A percentile compares a stretch with the other conserved stretches of the same genome.
phyloP scores from a whole-genome alignment of 2,113 vertebrate genomes.

The Nettapus auritus region DNA sequence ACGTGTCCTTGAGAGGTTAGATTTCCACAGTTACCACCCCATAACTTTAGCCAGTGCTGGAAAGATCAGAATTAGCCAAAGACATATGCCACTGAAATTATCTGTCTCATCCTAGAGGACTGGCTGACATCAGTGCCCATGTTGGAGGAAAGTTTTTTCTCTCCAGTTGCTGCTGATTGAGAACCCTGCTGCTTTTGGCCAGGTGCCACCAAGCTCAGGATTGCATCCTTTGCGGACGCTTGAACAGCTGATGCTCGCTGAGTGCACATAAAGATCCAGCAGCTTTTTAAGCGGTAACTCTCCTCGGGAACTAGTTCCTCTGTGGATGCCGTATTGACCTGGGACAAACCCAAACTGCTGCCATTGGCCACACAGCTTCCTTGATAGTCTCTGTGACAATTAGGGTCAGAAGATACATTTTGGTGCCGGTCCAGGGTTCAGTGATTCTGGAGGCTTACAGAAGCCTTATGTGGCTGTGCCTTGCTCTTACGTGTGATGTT shows the following conservation, averaged over 20 bases:
- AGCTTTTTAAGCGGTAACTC: conserved; percentile 2
- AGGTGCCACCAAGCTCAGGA: conserved; percentile 41
- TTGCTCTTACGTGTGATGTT: rapidly evolving
- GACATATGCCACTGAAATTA: conserved; percentile 80
- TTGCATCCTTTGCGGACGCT: conserved; percentile 50
- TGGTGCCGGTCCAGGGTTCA: not conserved
- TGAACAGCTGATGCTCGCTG: conserved; percentile 29
- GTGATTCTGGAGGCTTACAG: not conserved
- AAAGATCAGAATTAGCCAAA: conserved; percentile 79
- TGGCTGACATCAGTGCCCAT: conserved; percentile 58
- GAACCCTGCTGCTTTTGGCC: conserved; percentile 69
- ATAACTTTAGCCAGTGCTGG: conserved; percentile 74
- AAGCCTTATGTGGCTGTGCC: not conserved
- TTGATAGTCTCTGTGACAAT: not conserved
- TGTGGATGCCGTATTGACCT: not conserved
- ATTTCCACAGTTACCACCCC: conserved; percentile 76
- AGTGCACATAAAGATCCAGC: conserved; percentile 44
- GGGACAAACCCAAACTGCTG: conserved; percentile 19
- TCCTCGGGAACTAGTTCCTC: not conserved
- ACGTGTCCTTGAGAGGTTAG: conserved; percentile 83
- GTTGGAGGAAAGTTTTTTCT: conserved; percentile 48
- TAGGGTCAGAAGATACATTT: not conserved
- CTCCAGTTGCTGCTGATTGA: conserved; percentile 68
- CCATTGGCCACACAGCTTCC: not conserved
- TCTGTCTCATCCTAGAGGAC: conserved; percentile 74